Conservation (phyloP, 2,113 vertebrate genomes). For the Ia io region DNA sequence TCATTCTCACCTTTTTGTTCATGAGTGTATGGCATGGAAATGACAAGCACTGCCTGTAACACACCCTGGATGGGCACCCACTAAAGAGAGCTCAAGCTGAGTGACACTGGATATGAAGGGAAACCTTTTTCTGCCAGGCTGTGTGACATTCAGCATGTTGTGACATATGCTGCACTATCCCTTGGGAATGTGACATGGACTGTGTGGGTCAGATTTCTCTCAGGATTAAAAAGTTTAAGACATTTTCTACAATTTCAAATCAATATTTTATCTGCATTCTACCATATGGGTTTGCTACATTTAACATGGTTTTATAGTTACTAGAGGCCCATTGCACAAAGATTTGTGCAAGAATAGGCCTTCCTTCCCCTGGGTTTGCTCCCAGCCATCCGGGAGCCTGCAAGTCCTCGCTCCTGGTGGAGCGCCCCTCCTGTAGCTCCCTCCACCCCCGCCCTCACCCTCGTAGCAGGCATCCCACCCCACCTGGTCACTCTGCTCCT, state of each 20-base stretch:
- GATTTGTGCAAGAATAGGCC: no score
- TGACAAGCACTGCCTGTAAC: constrained; percentile 24
- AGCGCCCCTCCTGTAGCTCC: no score
- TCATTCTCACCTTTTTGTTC: constrained; percentile 40
- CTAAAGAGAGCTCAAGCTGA: constrained; percentile 52
- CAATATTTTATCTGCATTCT: background rate
- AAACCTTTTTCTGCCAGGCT: constrained; percentile 49
- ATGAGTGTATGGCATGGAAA: constrained; percentile 30
- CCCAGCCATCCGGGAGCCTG: no score
- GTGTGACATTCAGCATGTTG: constrained; percentile 7
- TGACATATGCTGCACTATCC: constrained; percentile 52
- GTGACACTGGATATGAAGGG: constrained; percentile 48
- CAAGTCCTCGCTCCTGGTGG: no score
- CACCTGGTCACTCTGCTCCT: no score
- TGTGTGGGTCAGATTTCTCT: constrained; percentile 15
- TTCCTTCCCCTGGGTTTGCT: no score
- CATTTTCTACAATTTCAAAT: constrained; percentile 18
- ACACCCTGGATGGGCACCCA: background rate
- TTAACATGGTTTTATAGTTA: background rate
- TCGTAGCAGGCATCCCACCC: no score
- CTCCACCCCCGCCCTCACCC: no score
- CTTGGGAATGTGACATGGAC: constrained; percentile 1
- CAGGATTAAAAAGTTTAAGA: background rate
- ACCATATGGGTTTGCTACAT: background rate
- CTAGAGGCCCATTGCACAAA: no score